Base-by-base conservation (phyloP, 2,113 vertebrate genomes). In the Sebastes schlegelii region DNA sequence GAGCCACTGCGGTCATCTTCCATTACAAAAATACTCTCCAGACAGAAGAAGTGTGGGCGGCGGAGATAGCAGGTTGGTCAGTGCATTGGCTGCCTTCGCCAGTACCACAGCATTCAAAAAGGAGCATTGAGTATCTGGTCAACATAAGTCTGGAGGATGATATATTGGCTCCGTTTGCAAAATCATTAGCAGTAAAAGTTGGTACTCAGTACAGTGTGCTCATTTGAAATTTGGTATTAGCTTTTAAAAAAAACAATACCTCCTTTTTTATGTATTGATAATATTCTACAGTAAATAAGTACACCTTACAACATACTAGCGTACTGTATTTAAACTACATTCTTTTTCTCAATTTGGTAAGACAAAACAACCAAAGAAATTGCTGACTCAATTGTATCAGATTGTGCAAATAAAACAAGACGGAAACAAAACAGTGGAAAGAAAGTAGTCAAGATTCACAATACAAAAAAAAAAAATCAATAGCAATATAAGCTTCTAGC, bases 41-140 rank as follows among this genome's bases (percentile, higher is more conserved):
- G 88, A 87, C 81, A 90, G 79, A 87, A 85, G 89, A 90, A 79
- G 76, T 86, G 92, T 94, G 92, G 90, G 86, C 40, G 67, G 82
- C 14, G 3, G 83, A 93, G 89, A 93, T 92, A 91, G 84, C 75
- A 58, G 68, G 12, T 75, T 86, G 88, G 91, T 86, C 87, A 92
- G 48, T 67, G 80, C 82, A 75, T 75, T 74, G 64, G 75, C 83
- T 55, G 86, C 63, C 51, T 75, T 76, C 10, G 19, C 55, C 54
- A 64, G 64, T 86, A 62, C 62, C 60, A 57, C 48, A 72, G 69
- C 64, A 80, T 85, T 86, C 70, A 87, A 77, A 82, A 58, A 55
- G n/a, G 8, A 84, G 63, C 68, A 70, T 79, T 8, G 43, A 73
- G 34, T 75, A 84, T 86, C 64, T 79, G 64, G 68, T 83, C 85